A percentile compares a stretch with the other conserved stretches of the same genome.
phyloP scores from a whole-genome alignment of 2,113 vertebrate genomes.

The Stigmatopora nigra region DNA sequence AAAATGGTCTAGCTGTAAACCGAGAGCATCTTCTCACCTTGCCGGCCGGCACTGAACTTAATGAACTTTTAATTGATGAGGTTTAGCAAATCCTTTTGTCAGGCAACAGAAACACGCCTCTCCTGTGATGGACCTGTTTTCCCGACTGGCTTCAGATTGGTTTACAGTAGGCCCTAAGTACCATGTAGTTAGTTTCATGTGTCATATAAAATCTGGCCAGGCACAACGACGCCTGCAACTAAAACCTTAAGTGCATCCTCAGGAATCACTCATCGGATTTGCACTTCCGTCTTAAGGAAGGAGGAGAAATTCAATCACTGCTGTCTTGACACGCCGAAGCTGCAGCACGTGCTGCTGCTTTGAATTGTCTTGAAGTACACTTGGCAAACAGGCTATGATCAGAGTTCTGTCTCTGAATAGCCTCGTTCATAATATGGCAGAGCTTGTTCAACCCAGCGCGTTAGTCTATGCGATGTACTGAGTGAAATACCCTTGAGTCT shows the following conservation, averaged over 20 bases:
- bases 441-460: conserved; percentile 41
- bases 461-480: conserved; percentile 18
- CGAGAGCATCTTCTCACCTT: conserved; percentile 65
- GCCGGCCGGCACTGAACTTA: conserved; percentile 59
- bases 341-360: conserved; percentile 51
- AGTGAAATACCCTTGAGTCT: conserved; percentile 46
- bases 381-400: conserved; percentile 37
- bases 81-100: conserved; percentile 71
- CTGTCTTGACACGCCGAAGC: conserved; percentile 61
- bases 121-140: conserved; percentile 70
- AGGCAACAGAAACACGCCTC: conserved; percentile 70
- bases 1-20: conserved; percentile 66
- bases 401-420: conserved; percentile 38
- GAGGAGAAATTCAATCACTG: conserved; percentile 75
- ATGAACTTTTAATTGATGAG: conserved; percentile 76
- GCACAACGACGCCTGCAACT: conserved; percentile 79
- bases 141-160: conserved; percentile 69
- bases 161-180: conserved; percentile 75
- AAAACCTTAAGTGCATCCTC: conserved; percentile 81
- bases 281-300: conserved; percentile 78
- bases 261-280: conserved; percentile 73
- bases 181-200: conserved; percentile 79
- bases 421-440: conserved; percentile 40
- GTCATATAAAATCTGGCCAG: conserved; percentile 79
- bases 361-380: conserved; percentile 59